Conservation (phyloP, 2,888 invertebrate genomes). For the Tetheella fluctuosa region DNA sequence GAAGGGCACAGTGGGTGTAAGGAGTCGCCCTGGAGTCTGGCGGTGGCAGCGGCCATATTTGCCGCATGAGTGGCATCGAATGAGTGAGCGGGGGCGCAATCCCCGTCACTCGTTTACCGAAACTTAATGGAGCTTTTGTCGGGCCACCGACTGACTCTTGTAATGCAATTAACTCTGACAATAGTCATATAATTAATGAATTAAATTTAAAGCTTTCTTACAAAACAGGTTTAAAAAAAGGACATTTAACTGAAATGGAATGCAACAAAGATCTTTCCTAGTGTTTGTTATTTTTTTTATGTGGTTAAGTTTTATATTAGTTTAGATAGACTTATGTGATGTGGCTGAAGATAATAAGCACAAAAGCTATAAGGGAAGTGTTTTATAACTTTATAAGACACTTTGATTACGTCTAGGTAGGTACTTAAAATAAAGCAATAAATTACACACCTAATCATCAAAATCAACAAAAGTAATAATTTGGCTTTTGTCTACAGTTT, state of each 20-base stretch:
- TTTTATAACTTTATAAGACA: too few species aligned
- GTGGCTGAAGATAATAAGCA: too few species aligned
- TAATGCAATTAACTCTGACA: conserved; percentile 83
- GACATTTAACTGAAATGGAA: conserved; percentile 14
- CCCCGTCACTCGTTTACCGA: conserved; percentile 70
- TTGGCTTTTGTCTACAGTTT: too few species aligned
- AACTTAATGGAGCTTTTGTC: conserved; percentile 81
- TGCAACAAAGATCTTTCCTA: conserved; percentile 29
- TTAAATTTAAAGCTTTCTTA: conserved; percentile 71
- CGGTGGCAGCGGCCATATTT: conserved; percentile 76
- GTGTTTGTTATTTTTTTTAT: not conserved
- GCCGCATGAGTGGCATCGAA: conserved; percentile 70
- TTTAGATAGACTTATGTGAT: too few species aligned
- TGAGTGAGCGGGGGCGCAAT: conserved; percentile 57
- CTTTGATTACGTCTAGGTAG: too few species aligned
- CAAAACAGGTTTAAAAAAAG: conserved; percentile 12
- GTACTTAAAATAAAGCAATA: too few species aligned
- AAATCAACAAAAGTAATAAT: too few species aligned
- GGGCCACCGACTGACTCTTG: conserved; percentile 72
- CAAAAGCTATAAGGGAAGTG: too few species aligned
- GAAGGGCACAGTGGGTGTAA: conserved; percentile 32
- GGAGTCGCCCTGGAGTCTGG: conserved; percentile 72
- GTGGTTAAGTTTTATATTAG: too few species aligned
- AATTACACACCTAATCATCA: too few species aligned
- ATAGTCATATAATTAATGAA: conserved; percentile 76